phyloP scores from a whole-genome alignment of 2,797 vertebrate genomes.

The Gila robusta region DNA sequence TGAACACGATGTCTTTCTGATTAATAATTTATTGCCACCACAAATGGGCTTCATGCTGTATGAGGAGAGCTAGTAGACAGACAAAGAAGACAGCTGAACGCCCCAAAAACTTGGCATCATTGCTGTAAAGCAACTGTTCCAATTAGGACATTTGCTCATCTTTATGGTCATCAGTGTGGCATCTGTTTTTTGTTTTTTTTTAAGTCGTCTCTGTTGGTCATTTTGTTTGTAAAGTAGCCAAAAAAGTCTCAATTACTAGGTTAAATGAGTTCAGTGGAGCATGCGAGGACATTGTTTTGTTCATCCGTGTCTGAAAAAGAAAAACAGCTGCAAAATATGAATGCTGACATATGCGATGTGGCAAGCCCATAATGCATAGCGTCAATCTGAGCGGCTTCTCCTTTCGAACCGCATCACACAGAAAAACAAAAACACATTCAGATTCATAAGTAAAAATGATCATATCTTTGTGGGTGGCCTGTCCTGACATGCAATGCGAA shows the following conservation, averaged over 20 bases:
- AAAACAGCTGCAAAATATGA: conserved; percentile 22
- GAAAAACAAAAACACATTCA: not conserved
- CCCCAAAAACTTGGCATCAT: conserved; percentile 29
- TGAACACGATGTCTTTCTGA: conserved; percentile 66
- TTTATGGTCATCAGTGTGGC: not conserved
- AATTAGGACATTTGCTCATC: conserved; percentile 1
- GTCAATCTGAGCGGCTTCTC: not conserved
- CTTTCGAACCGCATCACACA: too few relatives aligned
- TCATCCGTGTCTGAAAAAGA: conserved; percentile 12
- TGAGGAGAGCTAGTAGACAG: conserved; percentile 43
- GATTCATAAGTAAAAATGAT: not conserved
- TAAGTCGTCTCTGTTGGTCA: not conserved
- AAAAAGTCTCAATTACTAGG: conserved; percentile 25
- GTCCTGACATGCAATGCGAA: conserved; percentile 3
- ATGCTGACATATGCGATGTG: conserved; percentile 20
- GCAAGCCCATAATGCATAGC: conserved; percentile 26
- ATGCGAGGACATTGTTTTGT: not conserved
- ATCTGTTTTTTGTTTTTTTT: not conserved
- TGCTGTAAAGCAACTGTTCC: conserved; percentile 32
- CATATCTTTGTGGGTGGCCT: conserved; percentile 12
- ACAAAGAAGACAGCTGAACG: conserved; percentile 42
- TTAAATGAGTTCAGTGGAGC: conserved; percentile 32
- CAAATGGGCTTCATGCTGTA: conserved; percentile 65
- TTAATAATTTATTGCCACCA: conserved; percentile 72
- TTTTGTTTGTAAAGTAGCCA: conserved; percentile 18